Conservation (phyloP, 1,140 invertebrate species). For the Zaprionus camerounensis region DNA sequence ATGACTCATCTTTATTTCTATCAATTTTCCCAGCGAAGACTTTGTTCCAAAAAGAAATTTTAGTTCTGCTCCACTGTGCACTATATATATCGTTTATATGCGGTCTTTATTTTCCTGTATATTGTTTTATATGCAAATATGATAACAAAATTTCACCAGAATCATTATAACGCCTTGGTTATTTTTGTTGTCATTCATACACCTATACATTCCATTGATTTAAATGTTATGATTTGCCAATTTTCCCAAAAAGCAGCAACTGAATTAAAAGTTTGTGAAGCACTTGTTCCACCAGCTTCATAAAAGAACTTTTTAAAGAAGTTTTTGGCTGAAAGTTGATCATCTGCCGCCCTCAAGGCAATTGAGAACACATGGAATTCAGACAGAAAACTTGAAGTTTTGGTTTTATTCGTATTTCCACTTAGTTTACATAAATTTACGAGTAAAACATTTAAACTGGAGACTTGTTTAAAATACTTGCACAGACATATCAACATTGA, state of each 20-base stretch:
- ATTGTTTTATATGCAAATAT: no score
- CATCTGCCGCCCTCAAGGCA: neutral
- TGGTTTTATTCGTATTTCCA: slow-evolving; percentile 37
- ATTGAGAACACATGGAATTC: slow-evolving; percentile 17
- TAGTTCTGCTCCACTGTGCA: no score
- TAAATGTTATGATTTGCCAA: neutral
- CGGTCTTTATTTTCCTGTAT: no score
- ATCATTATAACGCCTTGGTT: no score
- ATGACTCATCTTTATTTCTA: no score
- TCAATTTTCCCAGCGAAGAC: no score
- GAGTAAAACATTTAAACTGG: slow-evolving; percentile 57
- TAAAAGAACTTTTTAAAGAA: neutral
- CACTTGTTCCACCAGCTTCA: neutral
- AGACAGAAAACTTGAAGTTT: slow-evolving; percentile 60
- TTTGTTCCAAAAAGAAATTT: no score
- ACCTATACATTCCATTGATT: neutral
- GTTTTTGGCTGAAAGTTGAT: slow-evolving; percentile 5
- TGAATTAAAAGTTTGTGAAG: neutral
- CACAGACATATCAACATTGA: slow-evolving; percentile 62
- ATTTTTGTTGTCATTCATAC: no score
- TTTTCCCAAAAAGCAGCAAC: neutral
- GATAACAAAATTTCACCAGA: no score
- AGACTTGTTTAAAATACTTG: slow-evolving; percentile 53
- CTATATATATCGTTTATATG: no score
- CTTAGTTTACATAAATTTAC: slow-evolving; percentile 43